These are phyloP conservation scores for Chondrosia reniformis DNA, from an alignment of 37 sponge, comb jelly and placozoan species.

Conservation along the genomic window DNA sequence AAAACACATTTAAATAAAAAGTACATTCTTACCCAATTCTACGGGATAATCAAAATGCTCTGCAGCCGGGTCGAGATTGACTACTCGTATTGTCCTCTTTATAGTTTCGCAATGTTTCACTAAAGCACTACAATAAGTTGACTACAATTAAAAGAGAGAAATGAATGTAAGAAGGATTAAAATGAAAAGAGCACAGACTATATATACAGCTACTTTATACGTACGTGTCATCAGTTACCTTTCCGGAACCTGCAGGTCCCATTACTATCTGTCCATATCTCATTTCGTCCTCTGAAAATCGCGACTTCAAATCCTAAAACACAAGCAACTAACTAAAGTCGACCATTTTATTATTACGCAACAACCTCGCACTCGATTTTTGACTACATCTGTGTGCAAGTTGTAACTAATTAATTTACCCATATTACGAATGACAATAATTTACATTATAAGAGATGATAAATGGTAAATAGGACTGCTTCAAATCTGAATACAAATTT, in stretches of 20 bases:
- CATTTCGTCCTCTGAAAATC: slow-evolving; percentile 31
- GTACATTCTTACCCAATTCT: slow-evolving; percentile 46
- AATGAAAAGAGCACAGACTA: neutral
- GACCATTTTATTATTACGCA: neutral
- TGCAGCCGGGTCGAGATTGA: slow-evolving; percentile 99
- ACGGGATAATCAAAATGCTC: slow-evolving; percentile 94
- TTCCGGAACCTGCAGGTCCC: slow-evolving; percentile 98
- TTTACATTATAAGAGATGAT: neutral
- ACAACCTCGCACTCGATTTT: too few species aligned
- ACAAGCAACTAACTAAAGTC: neutral
- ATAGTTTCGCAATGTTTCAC: slow-evolving; percentile 82
- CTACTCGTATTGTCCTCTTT: slow-evolving; percentile 78
- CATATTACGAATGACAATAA: neutral
- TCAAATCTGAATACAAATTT: too few species aligned
- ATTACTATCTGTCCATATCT: slow-evolving; percentile 97
- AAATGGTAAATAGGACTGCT: too few species aligned
- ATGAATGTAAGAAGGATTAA: neutral
- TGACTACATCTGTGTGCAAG: too few species aligned
- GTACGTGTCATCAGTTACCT: slow-evolving; percentile 41
- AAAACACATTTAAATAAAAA: neutral
- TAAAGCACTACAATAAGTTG: slow-evolving; percentile 90
- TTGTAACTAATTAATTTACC: too few species aligned
- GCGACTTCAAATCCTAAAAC: neutral
- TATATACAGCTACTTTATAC: neutral
- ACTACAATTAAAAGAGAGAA: slow-evolving; percentile 28